Percentiles rank a stretch among this genome's conserved stretches.
Evolutionary conservation across 2,113 vertebrate species (phyloP).

Genomic region (Crotalus helleri): DNA sequence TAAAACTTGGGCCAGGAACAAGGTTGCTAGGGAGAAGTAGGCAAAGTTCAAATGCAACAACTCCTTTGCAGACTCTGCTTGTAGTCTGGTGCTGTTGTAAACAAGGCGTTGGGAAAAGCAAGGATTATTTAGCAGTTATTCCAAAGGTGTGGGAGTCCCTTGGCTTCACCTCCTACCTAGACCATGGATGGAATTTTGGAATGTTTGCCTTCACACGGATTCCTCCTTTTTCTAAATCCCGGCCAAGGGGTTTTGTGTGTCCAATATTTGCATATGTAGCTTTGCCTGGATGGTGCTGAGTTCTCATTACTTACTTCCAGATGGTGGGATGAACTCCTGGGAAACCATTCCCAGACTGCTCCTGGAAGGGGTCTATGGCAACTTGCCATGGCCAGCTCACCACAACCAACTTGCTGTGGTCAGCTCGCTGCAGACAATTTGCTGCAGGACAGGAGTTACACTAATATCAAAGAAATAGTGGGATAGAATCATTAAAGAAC

Average conservation of each 20-base stretch:
- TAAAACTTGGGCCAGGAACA: slow-evolving; percentile 36
- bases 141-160: not conserved
- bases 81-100: not conserved
- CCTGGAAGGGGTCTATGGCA: not conserved
- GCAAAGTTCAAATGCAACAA: not conserved
- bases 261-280: not conserved
- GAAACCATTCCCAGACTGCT: not conserved
- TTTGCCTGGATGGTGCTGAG: not conserved
- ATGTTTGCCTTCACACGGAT: not conserved
- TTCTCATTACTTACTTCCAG: not conserved
- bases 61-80: not conserved
- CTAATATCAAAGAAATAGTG: no score
- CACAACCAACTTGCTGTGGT: not conserved
- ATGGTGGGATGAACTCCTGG: not conserved
- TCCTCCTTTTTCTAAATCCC: not conserved
- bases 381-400: not conserved
- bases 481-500: no score
- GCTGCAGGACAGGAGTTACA: no score
- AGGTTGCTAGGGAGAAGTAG: not conserved
- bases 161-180: not conserved
- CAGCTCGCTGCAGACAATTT: not conserved
- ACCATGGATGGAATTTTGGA: not conserved
- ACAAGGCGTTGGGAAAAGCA: not conserved
- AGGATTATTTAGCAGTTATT: not conserved
- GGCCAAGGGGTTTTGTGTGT: not conserved